Base-by-base conservation (phyloP, 1,140 invertebrate genomes). In the Drosophila obscura region DNA sequence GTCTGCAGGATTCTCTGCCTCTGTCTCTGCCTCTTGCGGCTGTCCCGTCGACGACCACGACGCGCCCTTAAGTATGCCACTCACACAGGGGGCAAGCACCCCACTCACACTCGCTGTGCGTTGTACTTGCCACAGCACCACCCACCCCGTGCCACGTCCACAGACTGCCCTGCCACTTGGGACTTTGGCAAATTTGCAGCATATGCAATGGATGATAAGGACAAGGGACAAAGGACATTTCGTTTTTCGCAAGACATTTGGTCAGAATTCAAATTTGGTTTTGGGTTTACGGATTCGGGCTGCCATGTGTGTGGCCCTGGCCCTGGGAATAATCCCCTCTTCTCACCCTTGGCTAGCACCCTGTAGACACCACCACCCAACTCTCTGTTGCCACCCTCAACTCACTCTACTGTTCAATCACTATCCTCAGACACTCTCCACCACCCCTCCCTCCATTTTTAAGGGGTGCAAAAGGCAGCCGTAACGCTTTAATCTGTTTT, bases 401-500 rank as follows among this genome's bases (percentile, higher is more conserved):
- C 35, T 4, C 35, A 0, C 35, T 11, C 11, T 11, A 8, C 35
- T 11, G 9, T 39, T 39, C 35, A 39, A 39, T 39, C 35, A 39
- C 35, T 39, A 11, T 39, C 35, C 9, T 1, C 35, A 39, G 35
- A 11, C 35, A 11, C 1, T 24, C 22, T 24, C 22, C 22, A 4
- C 22, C 4, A 4, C 22, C 45, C 48, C 35, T 26, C 19, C 46
- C 31, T 15, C 5, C 13, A 11, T 24, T 13, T 63, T 26, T n/a
- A 80, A 87, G 72, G 75, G 72, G 83, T 80, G 83, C 76, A 71
- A 87, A 88, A 88, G 83, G 83, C 83, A 83, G 83, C 73, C 83
- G 83, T 83, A 88, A 88, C 83, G 79, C 76, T 80, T 88, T 88
- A 88, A 88, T 88, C 83, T 88, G 76, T 88, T 88, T 88, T 88